These are phyloP conservation scores for Anguilla megastoma DNA, from an alignment of 2,797 vertebrate genomes.

Conservation along the genomic window DNA sequence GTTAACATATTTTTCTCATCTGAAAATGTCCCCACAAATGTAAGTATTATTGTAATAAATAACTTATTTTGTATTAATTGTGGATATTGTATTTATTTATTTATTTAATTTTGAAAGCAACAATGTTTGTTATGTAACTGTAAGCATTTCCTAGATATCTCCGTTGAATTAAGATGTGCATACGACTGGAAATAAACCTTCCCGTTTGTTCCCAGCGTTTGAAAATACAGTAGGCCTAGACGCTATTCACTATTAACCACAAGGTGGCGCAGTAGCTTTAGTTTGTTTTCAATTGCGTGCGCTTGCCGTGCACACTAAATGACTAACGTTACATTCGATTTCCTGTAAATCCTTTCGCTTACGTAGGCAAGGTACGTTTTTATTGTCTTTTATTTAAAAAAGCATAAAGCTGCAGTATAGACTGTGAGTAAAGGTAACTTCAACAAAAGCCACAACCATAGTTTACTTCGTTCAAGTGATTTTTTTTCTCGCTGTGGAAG, in stretches of 20 bases:
- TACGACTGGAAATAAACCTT: neutral
- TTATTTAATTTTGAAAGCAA: neutral
- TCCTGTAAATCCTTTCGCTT: conserved; percentile 9
- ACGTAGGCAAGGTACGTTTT: neutral
- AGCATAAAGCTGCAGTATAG: neutral
- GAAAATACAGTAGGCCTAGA: neutral
- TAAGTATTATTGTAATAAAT: conserved; percentile 9
- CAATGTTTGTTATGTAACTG: too few species aligned
- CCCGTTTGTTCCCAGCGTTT: neutral
- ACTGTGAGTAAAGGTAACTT: neutral
- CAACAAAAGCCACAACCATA: neutral
- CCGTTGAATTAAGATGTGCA: neutral
- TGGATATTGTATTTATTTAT: neutral
- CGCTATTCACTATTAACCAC: neutral
- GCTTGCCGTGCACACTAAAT: neutral
- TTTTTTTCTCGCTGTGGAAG: neutral
- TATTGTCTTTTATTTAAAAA: neutral
- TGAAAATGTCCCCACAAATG: neutral
- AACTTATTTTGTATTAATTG: neutral
- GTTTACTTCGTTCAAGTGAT: neutral
- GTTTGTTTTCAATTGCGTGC: conserved; percentile 11
- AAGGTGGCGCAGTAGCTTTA: neutral
- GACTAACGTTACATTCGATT: neutral
- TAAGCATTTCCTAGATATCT: neutral
- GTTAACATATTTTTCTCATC: neutral